Evolutionary conservation across 2,113 vertebrate genomes (phyloP), one percentile per base, ranked within the genome.

Genomic region (Dromaius novaehollandiae): DNA sequence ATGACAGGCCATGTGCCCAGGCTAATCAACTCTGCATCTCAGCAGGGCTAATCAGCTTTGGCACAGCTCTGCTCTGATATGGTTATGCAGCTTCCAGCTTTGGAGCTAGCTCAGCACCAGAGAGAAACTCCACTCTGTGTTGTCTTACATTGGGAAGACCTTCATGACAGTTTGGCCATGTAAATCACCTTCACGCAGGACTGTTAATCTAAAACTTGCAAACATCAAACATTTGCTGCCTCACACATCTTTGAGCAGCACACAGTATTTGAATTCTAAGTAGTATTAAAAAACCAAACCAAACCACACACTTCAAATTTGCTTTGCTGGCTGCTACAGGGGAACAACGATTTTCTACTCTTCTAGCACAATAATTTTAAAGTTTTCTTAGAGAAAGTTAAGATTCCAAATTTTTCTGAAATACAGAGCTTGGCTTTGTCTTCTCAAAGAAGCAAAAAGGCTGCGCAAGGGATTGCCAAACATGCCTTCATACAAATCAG

Each of bases 21-120:
- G 88, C 79, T 96, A 77, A 96, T 88, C 89, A 94, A 63, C 89
- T 76, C 87, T 73, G 74, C 63, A 64, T 42, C 89, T 85, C 94
- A 89, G 84, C 85, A 96, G 85, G 71, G 21, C 89, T 91, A 92
- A 83, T 91, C 56, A 91, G 95, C 90, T 95, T 70, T 91, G 95
- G 95, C 96, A 97, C 79, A 89, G 89, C 89, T 83, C 81, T 84
- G 82, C 82, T 92, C 76, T 28, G 19, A 80, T 9, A 88, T 1
- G 3, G 88, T 71, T 61, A 84, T 42, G 63, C 88, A 96, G 91
- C 79, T 94, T 74, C 75, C 63, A 93, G 75, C 66, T 82, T 82
- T 53, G 55, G 38, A 88, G 68, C 65, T 26, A 7, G 11, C 75
- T 86, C 53, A 85, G 87, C 0, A 0, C 78, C 89, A 88, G 58